Evolutionary conservation across 2,797 vertebrate genomes (phyloP), one percentile per base, ranked within the genome.

Genomic region (Remorina albescens): DNA sequence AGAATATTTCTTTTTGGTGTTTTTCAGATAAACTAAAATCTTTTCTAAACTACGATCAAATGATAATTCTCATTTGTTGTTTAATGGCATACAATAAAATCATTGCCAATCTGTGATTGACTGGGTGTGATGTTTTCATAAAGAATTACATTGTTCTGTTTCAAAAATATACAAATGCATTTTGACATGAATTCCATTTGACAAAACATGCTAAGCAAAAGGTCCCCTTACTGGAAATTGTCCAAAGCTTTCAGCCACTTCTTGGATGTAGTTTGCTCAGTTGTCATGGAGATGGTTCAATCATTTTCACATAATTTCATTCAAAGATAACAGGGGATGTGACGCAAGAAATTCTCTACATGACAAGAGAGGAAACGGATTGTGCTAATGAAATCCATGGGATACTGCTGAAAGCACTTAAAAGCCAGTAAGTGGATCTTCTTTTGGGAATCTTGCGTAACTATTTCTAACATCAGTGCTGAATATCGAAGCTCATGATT

Each of bases 211-310:
- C 41, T 56, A 21, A 26, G 32, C 34, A 39, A 47, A 44, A 30
- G n/a, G 30, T 46, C 26, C 16, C 13, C 28, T 21, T n/a, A 7
- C 13, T 50, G 23, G 23, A 53, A 53, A 65, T 13, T 15, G 26
- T 53, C 21, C 7, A 16, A 34, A 51, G 32, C 46, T 34, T 64
- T 50, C 23, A 51, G 23, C 47, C 34, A 11, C 8, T 23, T 51
- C 46, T 39, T 2, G 23, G 3, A 23, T 30, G 26, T 57, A 59
- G 44, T 54, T 67, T 63, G 41, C 62, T 47, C 37, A 16, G 57
- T 71, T 76, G 58, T 71, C 68, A 69, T 74, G 59, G 59, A 73
- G 64, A 74, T 18, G 21, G 41, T 61, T 49, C 21, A 16, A 10
- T n/a, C 26, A 15, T 6, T 25, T 55, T 55, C 5, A 51, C 11